These are phyloP conservation scores for Pemphredon lugubris DNA, from an alignment of 2,888 invertebrate species.

Conservation along the genomic window DNA sequence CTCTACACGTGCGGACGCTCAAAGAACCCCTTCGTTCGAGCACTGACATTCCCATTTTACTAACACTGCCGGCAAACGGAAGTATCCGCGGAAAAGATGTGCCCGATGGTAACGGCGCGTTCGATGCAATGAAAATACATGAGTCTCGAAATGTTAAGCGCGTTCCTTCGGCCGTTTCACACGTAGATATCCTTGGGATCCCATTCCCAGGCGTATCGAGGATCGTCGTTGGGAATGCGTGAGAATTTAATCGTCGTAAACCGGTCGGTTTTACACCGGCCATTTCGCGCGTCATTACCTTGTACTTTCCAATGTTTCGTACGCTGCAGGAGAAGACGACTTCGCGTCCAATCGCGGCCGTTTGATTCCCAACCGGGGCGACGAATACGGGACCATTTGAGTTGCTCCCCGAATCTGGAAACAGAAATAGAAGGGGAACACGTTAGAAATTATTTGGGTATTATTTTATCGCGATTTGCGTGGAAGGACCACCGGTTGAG, in stretches of 20 bases:
- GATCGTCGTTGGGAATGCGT: conserved; percentile 22
- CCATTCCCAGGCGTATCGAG: no score
- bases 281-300: conserved; percentile 64
- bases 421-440: no score
- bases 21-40: no score
- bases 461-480: no score
- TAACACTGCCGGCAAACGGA: neutral
- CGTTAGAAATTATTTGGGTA: no score
- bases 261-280: conserved; percentile 20
- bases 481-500: no score
- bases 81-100: neutral
- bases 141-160: conserved; percentile 10
- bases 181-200: neutral
- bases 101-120: neutral
- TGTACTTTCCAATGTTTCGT: conserved; percentile 78
- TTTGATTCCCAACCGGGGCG: conserved; percentile 78
- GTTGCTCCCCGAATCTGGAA: conserved; percentile 71
- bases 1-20: no score
- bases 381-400: conserved; percentile 74
- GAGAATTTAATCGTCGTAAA: conserved; percentile 32
- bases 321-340: conserved; percentile 79
- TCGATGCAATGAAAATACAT: neutral
- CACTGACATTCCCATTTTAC: neutral
- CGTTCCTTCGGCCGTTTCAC: neutral
- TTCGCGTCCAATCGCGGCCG: conserved; percentile 78